Conservation (phyloP, 2,888 invertebrate genomes). For the Dynastes maya region DNA sequence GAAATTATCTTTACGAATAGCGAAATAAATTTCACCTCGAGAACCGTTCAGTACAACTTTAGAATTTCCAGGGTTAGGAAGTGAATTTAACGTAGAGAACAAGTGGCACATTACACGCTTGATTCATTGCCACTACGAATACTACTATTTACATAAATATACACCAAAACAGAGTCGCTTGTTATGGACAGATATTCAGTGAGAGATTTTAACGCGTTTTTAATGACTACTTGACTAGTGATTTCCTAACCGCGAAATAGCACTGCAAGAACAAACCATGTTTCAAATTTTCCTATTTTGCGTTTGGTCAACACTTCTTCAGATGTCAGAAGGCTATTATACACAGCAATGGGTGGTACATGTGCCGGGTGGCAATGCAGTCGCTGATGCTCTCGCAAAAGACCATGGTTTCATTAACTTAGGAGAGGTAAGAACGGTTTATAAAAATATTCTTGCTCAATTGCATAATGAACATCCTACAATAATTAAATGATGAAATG, state of each 20-base stretch:
- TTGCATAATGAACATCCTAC: background rate
- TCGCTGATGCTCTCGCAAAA: constrained; percentile 82
- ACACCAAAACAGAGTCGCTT: constrained; percentile 17
- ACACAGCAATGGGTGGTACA: constrained; percentile 92
- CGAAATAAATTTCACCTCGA: background rate
- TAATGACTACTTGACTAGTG: constrained; percentile 34
- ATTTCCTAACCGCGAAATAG: background rate
- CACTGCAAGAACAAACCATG: constrained; percentile 29
- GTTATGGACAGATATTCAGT: constrained; percentile 30
- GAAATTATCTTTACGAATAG: background rate
- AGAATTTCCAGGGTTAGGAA: constrained; percentile 24
- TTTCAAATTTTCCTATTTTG: constrained; percentile 47
- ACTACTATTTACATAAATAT: background rate
- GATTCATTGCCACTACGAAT: background rate
- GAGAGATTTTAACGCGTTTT: constrained; percentile 23
- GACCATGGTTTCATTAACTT: constrained; percentile 89
- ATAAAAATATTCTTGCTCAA: background rate
- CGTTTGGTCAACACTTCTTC: constrained; percentile 47
- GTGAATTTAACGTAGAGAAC: constrained; percentile 13
- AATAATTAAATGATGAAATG: constrained; percentile 9
- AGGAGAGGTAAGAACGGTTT: constrained; percentile 82
- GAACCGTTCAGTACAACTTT: background rate
- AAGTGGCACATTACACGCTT: constrained; percentile 10
- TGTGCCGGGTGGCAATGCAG: constrained; percentile 77
- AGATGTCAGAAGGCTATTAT: constrained; percentile 70